These are phyloP conservation scores for Rhodophaea formosa DNA, from an alignment of 2,888 invertebrate species.

Conservation along the genomic window DNA sequence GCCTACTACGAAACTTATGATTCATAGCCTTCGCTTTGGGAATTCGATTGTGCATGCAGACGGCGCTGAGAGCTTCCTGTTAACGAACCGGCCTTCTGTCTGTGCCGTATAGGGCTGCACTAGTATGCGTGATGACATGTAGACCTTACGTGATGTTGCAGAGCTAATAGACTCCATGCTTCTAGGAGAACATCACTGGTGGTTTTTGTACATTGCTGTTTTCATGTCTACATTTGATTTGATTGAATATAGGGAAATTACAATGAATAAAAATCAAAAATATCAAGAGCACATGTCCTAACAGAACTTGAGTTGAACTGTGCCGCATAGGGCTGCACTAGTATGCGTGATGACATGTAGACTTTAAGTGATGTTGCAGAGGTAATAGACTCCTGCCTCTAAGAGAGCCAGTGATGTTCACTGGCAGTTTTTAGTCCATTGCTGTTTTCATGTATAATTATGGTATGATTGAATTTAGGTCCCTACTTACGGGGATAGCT, in stretches of 20 bases:
- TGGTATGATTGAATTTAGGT: background rate
- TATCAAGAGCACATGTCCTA: no score
- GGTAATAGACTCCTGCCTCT: background rate
- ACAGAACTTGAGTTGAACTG: no score
- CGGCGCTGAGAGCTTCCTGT: conserved; percentile 63
- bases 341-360: conserved; percentile 18
- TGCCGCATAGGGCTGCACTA: conserved; percentile 23
- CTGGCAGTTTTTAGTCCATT: background rate
- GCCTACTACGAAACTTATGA: background rate
- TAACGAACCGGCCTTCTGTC: conserved; percentile 56
- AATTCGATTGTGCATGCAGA: conserved; percentile 58
- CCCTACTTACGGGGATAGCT: no score
- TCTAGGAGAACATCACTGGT: background rate
- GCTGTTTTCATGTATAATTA: background rate
- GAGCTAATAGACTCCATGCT: background rate
- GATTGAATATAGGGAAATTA: no score
- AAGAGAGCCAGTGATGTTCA: background rate
- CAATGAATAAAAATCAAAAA: no score
- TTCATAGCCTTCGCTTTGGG: conserved; percentile 23
- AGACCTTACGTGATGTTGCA: background rate
- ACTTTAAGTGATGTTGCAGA: background rate
- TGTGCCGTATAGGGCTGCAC: conserved; percentile 26
- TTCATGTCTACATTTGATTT: background rate
- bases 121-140: conserved; percentile 19
- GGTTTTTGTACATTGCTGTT: background rate